Conservation (phyloP, 2,113 vertebrate genomes). For the Anarhynchus alexandrinus region DNA sequence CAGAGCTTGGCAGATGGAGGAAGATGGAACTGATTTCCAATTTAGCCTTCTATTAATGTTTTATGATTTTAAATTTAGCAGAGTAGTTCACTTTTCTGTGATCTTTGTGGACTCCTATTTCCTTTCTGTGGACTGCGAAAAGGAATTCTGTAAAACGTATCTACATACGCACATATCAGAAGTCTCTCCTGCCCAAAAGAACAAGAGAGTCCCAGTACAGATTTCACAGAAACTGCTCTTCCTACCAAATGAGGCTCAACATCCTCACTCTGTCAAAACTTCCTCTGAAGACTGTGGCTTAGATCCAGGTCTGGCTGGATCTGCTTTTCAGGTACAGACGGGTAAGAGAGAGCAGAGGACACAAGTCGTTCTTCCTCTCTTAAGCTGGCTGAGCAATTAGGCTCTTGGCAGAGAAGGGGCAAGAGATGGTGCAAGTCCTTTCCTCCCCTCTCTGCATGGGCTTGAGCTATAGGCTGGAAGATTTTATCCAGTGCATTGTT, state of each 20-base stretch:
- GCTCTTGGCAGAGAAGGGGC: background rate
- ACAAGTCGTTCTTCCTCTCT: background rate
- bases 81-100: background rate
- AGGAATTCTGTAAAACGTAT: background rate
- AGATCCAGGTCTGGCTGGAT: background rate
- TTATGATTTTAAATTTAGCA: constrained; percentile 54
- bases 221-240: background rate
- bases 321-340: background rate
- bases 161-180: background rate
- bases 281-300: background rate
- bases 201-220: background rate
- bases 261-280: constrained; percentile 10
- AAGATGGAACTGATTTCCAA: constrained; percentile 39
- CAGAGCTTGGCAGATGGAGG: constrained; percentile 6
- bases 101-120: background rate
- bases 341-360: background rate
- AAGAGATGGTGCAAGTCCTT: background rate
- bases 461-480: background rate
- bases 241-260: background rate
- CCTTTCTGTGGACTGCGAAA: background rate
- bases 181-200: background rate
- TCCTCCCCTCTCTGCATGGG: background rate
- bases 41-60: constrained; percentile 57
- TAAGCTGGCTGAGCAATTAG: constrained; percentile 14
- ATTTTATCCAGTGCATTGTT: background rate